These are phyloP conservation scores for Thinocorus orbignyianus DNA, from an alignment of 2,113 vertebrate species.

Conservation along the genomic window DNA sequence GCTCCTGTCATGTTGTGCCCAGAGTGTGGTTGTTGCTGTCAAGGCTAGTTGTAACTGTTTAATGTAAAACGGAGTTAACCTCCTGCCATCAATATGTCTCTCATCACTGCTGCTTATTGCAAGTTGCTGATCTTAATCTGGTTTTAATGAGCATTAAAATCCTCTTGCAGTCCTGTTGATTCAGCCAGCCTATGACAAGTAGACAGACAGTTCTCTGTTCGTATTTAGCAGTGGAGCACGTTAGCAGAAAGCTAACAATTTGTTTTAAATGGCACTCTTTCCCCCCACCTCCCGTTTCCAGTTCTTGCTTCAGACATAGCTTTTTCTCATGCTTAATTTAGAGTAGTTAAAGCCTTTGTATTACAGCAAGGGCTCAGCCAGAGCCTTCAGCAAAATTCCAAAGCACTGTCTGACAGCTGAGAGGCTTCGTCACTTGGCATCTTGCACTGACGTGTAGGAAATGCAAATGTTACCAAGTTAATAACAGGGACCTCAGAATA, in stretches of 20 bases:
- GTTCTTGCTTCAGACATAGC: neutral
- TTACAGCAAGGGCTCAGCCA: neutral
- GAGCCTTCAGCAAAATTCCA: slow-evolving; percentile 46
- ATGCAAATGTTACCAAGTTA: slow-evolving; percentile 11
- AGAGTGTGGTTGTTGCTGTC: neutral
- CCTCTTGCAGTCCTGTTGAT: slow-evolving; percentile 7
- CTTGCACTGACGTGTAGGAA: slow-evolving; percentile 7
- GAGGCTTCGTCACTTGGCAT: neutral
- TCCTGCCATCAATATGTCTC: neutral
- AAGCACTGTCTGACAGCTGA: slow-evolving; percentile 11
- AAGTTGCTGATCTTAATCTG: slow-evolving; percentile 45
- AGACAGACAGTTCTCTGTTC: neutral
- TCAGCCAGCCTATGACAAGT: slow-evolving; percentile 12
- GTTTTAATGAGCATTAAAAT: slow-evolving; percentile 52
- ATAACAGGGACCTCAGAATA: neutral
- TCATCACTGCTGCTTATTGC: slow-evolving; percentile 15
- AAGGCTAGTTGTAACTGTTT: neutral
- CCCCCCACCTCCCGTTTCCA: neutral
- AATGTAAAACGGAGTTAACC: slow-evolving; percentile 31
- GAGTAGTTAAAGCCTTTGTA: slow-evolving; percentile 1
- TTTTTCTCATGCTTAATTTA: slow-evolving; percentile 21
- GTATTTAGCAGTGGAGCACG: neutral
- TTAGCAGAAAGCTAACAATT: neutral
- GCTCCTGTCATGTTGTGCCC: neutral
- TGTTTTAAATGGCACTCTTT: slow-evolving; percentile 10